phyloP scores from a whole-genome alignment of 2,888 invertebrate genomes.

The Caenorhabditis plicata region DNA sequence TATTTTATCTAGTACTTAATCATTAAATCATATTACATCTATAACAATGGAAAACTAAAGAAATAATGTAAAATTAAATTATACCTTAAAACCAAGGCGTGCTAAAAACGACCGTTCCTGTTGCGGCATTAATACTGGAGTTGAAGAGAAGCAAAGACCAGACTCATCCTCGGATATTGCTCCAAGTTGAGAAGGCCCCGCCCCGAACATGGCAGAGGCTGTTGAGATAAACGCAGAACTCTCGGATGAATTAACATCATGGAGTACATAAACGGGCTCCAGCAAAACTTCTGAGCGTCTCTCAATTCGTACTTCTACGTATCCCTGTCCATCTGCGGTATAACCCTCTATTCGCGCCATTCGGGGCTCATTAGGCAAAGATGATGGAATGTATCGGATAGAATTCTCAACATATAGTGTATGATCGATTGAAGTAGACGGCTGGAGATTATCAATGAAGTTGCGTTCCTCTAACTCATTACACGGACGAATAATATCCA shows the following conservation, averaged over 20 bases:
- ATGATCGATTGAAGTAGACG: conserved; percentile 5
- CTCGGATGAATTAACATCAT: conserved; percentile 11
- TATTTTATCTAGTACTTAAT: too few relatives aligned
- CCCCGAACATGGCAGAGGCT: conserved; percentile 23
- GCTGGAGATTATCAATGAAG: not conserved
- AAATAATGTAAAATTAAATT: conserved; percentile 2
- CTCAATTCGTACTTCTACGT: conserved; percentile 37
- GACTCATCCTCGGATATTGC: conserved; percentile 38
- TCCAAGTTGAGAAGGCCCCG: conserved; percentile 17
- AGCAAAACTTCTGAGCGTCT: conserved; percentile 41
- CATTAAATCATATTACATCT: too few relatives aligned
- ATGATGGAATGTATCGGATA: conserved; percentile 26
- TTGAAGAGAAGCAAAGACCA: conserved; percentile 40
- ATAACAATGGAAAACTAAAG: too few relatives aligned
- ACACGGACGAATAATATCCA: not conserved
- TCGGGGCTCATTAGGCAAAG: conserved; percentile 11
- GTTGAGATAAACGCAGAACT: conserved; percentile 33
- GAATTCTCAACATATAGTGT: conserved; percentile 9
- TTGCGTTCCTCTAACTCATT: conserved; percentile 4
- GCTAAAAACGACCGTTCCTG: conserved; percentile 24
- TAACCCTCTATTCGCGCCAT: conserved; percentile 28
- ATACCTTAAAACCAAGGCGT: conserved; percentile 42
- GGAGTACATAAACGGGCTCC: conserved; percentile 38
- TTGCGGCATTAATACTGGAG: conserved; percentile 30
- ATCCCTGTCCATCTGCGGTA: conserved; percentile 28